Base-by-base conservation (phyloP, 2,113 vertebrate genomes). In the Pipra filicauda region DNA sequence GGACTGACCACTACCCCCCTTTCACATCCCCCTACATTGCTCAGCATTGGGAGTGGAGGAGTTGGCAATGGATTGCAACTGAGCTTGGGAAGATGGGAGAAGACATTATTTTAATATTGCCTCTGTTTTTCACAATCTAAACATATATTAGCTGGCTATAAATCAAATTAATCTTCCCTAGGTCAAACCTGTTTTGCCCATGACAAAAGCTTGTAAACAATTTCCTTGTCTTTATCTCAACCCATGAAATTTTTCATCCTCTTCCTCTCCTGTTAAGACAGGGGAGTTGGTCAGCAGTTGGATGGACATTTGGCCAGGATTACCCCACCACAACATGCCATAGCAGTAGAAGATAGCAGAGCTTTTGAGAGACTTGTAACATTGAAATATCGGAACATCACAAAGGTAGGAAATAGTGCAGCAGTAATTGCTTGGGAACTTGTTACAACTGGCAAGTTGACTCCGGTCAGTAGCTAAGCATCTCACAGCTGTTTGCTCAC, bases 21-120 rank as follows among this genome's bases (percentile, higher is more conserved):
- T 61, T 33, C 5, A 11, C 26, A 52, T 15, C 1, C 1, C 5
- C 16, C 6, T 5, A 5, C 2, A 0, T 19, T 5, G 2, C 9
- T 61, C 35, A 26, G 9, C 5, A 1, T 4, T n/a, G 26, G 12
- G 16, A 66, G 22, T 9, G 59, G 6, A 44, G 1, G 2, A 65
- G 8, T 3, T 5, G 14, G 16, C 44, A 87, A 4, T 26, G 17
- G 27, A 57, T 33, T 48, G 39, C 31, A 66, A 6, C 10, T 62
- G 12, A 77, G 27, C 11, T 16, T 76, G 12, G 27, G 33, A 76
- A 76, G 35, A 52, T 43, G 5, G 6, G 3, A 30, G 11, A 59
- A 85, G 9, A 3, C 28, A 12, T 19, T 35, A 12, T 27, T 79
- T 79, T 24, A 54, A 15, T 59, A 59, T 59, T 46, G 11, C 12